Percentiles rank a stretch among this genome's conserved stretches.
phyloP scores from a whole-genome alignment of 2,888 invertebrate species.

The Cheilosia scutellata region DNA sequence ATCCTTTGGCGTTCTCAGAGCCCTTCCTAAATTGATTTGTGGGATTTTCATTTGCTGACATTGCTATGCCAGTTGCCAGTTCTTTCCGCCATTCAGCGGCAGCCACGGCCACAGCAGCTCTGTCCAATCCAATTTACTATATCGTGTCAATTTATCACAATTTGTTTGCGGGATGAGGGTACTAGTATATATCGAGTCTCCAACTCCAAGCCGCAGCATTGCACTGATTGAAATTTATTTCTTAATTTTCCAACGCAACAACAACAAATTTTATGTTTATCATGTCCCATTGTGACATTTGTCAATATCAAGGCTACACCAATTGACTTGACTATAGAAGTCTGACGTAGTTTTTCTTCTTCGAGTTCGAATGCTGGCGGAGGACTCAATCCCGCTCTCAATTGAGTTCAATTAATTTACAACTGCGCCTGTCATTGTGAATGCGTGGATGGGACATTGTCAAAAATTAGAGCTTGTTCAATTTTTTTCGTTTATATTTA shows the following conservation, averaged over 20 bases:
- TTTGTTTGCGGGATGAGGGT: slow-evolving; percentile 78
- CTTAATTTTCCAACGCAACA: slow-evolving; percentile 82
- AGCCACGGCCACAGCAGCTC: slow-evolving; percentile 43
- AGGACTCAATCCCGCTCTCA: slow-evolving; percentile 53
- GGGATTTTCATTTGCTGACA: slow-evolving; percentile 71
- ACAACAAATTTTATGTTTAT: slow-evolving; percentile 10
- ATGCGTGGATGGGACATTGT: slow-evolving; percentile 15
- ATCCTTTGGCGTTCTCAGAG: slow-evolving; percentile 39
- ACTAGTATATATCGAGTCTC: slow-evolving; percentile 3
- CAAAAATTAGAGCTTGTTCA: slow-evolving; percentile 1
- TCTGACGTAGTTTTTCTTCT: slow-evolving; percentile 13
- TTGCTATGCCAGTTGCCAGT: slow-evolving; percentile 34
- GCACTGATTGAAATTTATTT: slow-evolving; percentile 83
- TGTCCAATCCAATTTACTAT: slow-evolving; percentile 82
- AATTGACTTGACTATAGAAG: slow-evolving; percentile 44
- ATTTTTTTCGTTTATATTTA: slow-evolving; percentile 39
- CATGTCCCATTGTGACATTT: slow-evolving; percentile 36
- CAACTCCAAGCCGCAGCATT: slow-evolving; percentile 15
- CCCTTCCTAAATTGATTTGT: slow-evolving; percentile 72
- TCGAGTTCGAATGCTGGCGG: background rate
- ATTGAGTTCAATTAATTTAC: slow-evolving; percentile 74
- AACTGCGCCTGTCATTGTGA: slow-evolving; percentile 56
- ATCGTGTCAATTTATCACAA: slow-evolving; percentile 83
- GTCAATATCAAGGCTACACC: slow-evolving; percentile 66
- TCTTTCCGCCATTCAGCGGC: slow-evolving; percentile 46